A percentile compares a stretch with the other conserved stretches of the same genome.
Evolutionary conservation across 2,113 vertebrate species (phyloP).

Genomic region (Neolamprologus ventralis): DNA sequence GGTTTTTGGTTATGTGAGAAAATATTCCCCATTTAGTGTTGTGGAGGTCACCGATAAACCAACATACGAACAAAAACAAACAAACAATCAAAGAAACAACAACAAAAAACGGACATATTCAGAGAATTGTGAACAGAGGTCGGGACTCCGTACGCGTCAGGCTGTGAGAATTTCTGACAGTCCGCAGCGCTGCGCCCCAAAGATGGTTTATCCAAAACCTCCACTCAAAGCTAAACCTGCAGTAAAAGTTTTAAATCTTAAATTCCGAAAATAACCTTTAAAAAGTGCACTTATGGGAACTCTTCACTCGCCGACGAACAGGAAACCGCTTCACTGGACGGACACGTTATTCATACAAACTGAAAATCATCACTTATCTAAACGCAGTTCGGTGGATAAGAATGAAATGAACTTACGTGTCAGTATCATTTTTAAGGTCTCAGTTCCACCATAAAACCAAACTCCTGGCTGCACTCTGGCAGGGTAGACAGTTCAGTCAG

Average conservation of each 20-base stretch:
- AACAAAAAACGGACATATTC: background rate
- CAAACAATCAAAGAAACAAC: background rate
- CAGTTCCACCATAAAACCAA: slow-evolving; percentile 14
- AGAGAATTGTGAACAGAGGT: background rate
- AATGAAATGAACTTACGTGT: slow-evolving; percentile 60
- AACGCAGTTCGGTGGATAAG: background rate
- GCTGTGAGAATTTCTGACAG: slow-evolving; percentile 51
- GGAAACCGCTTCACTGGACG: background rate
- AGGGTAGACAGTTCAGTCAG: slow-evolving; percentile 5
- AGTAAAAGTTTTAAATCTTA: background rate
- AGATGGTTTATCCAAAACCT: background rate
- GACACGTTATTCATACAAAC: background rate
- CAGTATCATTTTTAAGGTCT: slow-evolving; percentile 61
- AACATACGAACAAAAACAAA: background rate
- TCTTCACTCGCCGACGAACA: background rate
- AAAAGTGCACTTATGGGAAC: background rate
- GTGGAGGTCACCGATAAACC: background rate
- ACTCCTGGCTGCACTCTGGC: slow-evolving; percentile 1
- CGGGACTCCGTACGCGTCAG: background rate
- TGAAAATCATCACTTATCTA: background rate
- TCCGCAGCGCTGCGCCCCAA: slow-evolving; percentile 23
- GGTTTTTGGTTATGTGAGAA: background rate
- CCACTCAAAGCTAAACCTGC: background rate
- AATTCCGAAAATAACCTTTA: background rate
- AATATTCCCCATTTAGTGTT: background rate